Percentiles rank a stretch among this genome's conserved stretches.
Evolutionary conservation across 1,140 invertebrate genomes (phyloP).

Genomic region (Drosophila sproati): DNA sequence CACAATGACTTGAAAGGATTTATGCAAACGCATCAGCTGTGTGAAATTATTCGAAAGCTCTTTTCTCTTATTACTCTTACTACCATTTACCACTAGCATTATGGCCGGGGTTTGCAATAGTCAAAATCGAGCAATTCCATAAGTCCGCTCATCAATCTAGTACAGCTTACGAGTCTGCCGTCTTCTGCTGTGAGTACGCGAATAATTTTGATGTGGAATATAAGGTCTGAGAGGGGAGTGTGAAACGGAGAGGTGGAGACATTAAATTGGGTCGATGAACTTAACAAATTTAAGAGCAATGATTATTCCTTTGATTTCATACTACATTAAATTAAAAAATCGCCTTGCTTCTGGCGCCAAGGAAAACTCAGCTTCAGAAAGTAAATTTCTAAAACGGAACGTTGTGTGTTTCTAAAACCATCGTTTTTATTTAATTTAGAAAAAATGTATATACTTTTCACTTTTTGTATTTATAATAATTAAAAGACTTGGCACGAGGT

Average conservation of each 20-base stretch:
- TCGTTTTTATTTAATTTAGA: too few relatives aligned
- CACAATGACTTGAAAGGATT: conserved; percentile 41
- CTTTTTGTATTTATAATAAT: too few relatives aligned
- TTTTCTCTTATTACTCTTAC: conserved; percentile 1
- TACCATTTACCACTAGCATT: conserved; percentile 43
- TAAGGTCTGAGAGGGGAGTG: neutral
- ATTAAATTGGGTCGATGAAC: too few relatives aligned
- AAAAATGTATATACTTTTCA: too few relatives aligned
- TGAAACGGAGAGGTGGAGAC: neutral
- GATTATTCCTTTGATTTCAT: too few relatives aligned
- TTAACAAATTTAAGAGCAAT: too few relatives aligned
- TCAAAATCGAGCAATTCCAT: conserved; percentile 35
- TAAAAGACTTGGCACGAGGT: too few relatives aligned
- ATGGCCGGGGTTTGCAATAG: conserved; percentile 38
- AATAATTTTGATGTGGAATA: conserved; percentile 5
- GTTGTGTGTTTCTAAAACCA: too few relatives aligned
- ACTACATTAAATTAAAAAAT: too few relatives aligned
- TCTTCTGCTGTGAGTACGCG: neutral
- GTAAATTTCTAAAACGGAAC: too few relatives aligned
- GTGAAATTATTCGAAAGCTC: conserved; percentile 42
- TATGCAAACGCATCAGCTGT: conserved; percentile 64
- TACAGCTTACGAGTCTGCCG: conserved; percentile 3
- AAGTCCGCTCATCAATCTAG: conserved; percentile 33
- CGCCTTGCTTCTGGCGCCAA: too few relatives aligned
- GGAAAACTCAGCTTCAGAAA: too few relatives aligned